Conservation (phyloP, 1,140 invertebrate genomes). For the Habropoda laboriosa region DNA sequence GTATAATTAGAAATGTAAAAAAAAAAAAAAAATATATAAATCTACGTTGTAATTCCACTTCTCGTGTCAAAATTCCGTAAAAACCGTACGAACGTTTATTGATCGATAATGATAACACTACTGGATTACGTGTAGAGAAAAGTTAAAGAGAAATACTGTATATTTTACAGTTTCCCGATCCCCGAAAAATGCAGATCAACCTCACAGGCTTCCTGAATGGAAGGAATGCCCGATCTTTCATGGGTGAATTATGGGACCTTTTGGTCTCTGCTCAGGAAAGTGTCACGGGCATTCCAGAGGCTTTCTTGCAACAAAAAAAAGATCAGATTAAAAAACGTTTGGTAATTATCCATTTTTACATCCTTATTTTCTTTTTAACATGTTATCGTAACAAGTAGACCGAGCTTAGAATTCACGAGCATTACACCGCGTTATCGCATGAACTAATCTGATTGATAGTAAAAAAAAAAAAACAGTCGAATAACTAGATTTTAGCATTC, state of each 20-base stretch:
- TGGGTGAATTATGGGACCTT: conserved; percentile 98
- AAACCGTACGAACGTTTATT: conserved; percentile 6
- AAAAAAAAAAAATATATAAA: conserved; percentile 64
- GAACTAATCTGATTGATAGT: conserved; percentile 44
- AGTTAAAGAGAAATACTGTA: conserved; percentile 49
- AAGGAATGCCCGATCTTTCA: conserved; percentile 98
- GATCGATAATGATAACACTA: neutral
- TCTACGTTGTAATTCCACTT: conserved; percentile 27
- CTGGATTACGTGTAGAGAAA: neutral
- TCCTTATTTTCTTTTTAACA: neutral
- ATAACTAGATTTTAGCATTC: conserved; percentile 53
- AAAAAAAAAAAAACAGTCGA: conserved; percentile 63
- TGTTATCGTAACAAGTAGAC: neutral
- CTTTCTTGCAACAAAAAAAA: conserved; percentile 97
- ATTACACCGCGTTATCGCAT: conserved; percentile 1
- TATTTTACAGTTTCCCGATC: conserved; percentile 92
- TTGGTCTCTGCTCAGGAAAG: conserved; percentile 97
- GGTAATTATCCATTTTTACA: conserved; percentile 80
- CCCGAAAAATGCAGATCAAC: conserved; percentile 99
- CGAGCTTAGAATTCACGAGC: neutral
- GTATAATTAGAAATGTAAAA: conserved; percentile 67
- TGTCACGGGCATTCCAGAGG: conserved; percentile 95
- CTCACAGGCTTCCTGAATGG: conserved; percentile 99
- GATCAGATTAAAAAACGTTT: conserved; percentile 95
- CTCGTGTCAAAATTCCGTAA: conserved; percentile 31